Evolutionary conservation across 2,113 vertebrate species (phyloP).

Genomic region (Ptilorrhoa leucosticta): DNA sequence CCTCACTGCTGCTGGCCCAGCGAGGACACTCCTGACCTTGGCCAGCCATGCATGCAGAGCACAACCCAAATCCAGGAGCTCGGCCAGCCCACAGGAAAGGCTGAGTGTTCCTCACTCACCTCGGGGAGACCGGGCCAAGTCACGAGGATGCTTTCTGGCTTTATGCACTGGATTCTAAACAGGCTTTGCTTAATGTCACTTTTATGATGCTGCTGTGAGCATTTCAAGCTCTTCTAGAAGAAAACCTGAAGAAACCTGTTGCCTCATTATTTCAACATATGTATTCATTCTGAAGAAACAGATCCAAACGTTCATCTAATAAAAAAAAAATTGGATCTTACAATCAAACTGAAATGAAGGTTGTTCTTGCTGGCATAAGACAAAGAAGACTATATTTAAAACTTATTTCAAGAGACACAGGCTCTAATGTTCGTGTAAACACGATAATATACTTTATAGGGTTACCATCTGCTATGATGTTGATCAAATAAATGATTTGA

Average conservation of each 20-base stretch:
- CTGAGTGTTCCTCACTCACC: not conserved
- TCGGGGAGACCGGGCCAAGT: fast-evolving
- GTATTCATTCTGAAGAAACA: not conserved
- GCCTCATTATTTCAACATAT: not conserved
- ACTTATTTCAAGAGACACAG: conserved; percentile 45
- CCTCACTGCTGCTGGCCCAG: fast-evolving
- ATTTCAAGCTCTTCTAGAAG: not conserved
- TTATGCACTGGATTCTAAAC: not conserved
- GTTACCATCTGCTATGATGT: conserved; percentile 81
- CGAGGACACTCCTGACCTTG: fast-evolving
- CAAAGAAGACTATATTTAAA: conserved; percentile 19
- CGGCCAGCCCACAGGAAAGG: fast-evolving
- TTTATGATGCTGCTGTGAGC: not conserved
- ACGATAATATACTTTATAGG: conserved; percentile 65
- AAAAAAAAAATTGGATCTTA: not conserved
- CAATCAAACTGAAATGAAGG: conserved; percentile 32
- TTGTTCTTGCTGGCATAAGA: conserved; percentile 1
- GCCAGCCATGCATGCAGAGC: fast-evolving
- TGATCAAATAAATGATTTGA: conserved; percentile 82
- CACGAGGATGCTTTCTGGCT: not conserved
- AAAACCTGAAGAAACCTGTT: not conserved
- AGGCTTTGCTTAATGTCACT: not conserved
- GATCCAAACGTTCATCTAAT: not conserved
- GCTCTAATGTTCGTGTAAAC: conserved; percentile 34
- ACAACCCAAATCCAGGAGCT: fast-evolving